Conservation (phyloP, 2,888 invertebrate genomes). For the Lithophane ornitopus region DNA sequence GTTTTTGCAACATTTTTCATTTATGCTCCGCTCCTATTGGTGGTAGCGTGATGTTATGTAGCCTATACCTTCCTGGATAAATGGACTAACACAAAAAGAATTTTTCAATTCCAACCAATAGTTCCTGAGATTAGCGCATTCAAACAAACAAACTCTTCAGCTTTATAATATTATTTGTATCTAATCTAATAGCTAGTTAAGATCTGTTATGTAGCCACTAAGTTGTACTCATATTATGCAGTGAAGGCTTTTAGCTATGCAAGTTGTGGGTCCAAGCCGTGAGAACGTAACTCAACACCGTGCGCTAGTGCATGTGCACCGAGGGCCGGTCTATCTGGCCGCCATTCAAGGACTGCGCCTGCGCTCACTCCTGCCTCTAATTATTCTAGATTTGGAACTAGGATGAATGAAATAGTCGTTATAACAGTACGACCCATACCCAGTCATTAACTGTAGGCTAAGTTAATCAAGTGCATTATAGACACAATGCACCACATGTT, state of each 20-base stretch:
- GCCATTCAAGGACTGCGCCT: conserved; percentile 38
- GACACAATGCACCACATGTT: neutral
- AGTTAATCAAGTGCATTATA: neutral
- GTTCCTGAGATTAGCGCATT: too few species aligned
- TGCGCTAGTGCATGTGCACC: conserved; percentile 30
- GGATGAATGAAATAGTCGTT: neutral
- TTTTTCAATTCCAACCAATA: too few species aligned
- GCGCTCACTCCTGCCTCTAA: conserved; percentile 10
- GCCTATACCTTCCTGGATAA: too few species aligned
- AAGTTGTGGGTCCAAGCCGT: conserved; percentile 18
- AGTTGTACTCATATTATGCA: neutral
- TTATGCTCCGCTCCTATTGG: too few species aligned
- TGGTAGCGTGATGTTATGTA: too few species aligned
- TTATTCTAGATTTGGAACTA: conserved; percentile 10
- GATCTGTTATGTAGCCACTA: neutral
- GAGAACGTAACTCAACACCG: conserved; percentile 40
- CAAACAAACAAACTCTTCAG: too few species aligned
- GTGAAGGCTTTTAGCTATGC: conserved; percentile 1
- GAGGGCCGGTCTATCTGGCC: conserved; percentile 7
- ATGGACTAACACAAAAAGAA: too few species aligned
- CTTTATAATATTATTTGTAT: neutral
- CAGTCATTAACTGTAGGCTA: too few species aligned
- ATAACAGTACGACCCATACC: neutral
- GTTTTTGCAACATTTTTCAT: too few species aligned
- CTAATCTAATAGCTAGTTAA: neutral